Conservation (phyloP, 1,140 invertebrate species). For the Bombus cullumanus region DNA sequence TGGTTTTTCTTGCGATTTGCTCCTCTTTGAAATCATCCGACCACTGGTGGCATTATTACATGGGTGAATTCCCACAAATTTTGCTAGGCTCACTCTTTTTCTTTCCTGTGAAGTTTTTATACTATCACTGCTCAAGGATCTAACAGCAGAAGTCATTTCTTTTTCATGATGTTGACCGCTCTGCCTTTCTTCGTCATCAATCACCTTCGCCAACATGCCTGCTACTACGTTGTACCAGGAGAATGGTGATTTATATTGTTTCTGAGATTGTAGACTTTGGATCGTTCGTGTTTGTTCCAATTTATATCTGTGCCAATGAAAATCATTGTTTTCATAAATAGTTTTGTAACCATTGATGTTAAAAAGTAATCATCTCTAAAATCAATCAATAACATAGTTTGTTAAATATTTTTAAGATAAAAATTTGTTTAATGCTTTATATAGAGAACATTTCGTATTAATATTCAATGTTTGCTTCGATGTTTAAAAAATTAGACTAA, state of each 20-base stretch:
- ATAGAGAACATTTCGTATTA: neutral
- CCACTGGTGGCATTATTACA: neutral
- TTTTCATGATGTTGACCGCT: neutral
- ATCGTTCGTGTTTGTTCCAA: constrained; percentile 67
- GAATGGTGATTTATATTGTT: constrained; percentile 60
- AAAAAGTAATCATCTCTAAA: neutral
- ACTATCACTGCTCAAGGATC: constrained; percentile 30
- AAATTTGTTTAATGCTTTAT: neutral
- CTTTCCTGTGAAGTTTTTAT: neutral
- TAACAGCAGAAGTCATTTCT: neutral
- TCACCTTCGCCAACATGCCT: constrained; percentile 68
- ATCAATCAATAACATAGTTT: neutral
- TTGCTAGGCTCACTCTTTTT: neutral
- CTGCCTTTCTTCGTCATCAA: constrained; percentile 46
- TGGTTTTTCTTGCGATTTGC: constrained; percentile 1
- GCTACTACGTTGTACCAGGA: constrained; percentile 69
- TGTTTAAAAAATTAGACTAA: neutral
- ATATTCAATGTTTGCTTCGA: neutral
- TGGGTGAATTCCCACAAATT: neutral
- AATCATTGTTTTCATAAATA: constrained; percentile 6
- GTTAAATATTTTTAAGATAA: neutral
- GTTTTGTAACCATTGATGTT: neutral
- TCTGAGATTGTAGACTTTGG: constrained; percentile 51
- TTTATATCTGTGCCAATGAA: constrained; percentile 58
- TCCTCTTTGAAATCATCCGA: neutral